Evolutionary conservation across 2,113 vertebrate species (phyloP), one percentile per base, ranked within the genome.

Genomic region (Lipotes vexillifer): DNA sequence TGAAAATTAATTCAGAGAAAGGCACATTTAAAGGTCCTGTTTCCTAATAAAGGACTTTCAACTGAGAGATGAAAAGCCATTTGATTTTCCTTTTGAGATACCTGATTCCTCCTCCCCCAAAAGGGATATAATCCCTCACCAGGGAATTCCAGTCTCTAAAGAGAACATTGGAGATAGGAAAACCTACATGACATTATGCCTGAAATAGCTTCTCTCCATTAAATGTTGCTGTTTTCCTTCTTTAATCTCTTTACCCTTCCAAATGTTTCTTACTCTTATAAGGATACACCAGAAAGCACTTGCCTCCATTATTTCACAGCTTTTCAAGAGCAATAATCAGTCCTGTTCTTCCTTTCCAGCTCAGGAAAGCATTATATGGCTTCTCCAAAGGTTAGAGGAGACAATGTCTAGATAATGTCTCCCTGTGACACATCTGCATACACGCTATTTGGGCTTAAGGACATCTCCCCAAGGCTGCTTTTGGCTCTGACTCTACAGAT

Each of bases 1-100:
- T 90, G 61, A 93, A 93, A 96, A 94, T 93, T 82, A 93, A 86
- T 94, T 86, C 61, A 69, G 88, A 68, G 41, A 89, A 85, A 93
- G 21, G 52, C 25, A 46, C 46, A 78, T 59, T 84, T 92, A 96
- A 81, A 90, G 3, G 29, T 44, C 72, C 66, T 84, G 10, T 38
- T 92, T 93, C 63, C 92, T 94, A 71, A 94, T 69, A 89, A 87
- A 91, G 20, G 36, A 36, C 77, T 88, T 94, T 65, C 31, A 87
- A 61, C 27, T 69, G 36, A 10, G 29, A 61, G 7, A 85, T 90
- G 52, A 95, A 90, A 97, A 96, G 31, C 25, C 72, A 81, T 69
- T 90, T 96, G 33, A 52, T 88, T 93, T 96, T 91, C 17, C 17
- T 88, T 44, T 88, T 75, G 31, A 96, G n/a, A 69, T 49, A 33